phyloP scores from a whole-genome alignment of 2,113 vertebrate genomes.

The Notothenia rossii region DNA sequence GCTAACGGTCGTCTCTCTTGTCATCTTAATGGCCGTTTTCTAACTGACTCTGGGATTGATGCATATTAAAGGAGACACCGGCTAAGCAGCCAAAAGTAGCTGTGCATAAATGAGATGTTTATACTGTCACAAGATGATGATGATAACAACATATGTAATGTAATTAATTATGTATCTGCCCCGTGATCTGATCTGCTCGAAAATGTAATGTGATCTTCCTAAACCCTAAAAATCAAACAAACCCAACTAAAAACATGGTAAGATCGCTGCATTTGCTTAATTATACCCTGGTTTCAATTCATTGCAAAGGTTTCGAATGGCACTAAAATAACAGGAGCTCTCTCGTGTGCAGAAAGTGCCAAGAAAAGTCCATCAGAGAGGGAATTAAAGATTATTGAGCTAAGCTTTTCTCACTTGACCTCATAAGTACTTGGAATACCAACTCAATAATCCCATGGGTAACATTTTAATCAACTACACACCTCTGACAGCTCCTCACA shows the following conservation, averaged over 20 bases:
- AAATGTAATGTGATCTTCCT: no score
- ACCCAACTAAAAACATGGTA: no score
- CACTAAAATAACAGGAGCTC: slow-evolving; percentile 42
- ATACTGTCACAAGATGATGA: slow-evolving; percentile 9
- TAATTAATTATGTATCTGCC: no score
- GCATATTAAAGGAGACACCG: neutral
- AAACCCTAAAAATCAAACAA: no score
- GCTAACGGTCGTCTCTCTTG: slow-evolving; percentile 12
- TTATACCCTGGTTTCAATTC: no score
- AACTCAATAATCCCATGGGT: slow-evolving; percentile 69
- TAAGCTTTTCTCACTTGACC: slow-evolving; percentile 74
- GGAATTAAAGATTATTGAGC: slow-evolving; percentile 77
- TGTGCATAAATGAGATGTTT: slow-evolving; percentile 5
- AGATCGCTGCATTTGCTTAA: neutral
- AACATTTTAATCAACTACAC: slow-evolving; percentile 68
- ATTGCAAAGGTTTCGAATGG: neutral
- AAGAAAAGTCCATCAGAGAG: slow-evolving; percentile 68
- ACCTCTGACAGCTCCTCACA: slow-evolving; percentile 55
- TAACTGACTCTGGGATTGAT: neutral
- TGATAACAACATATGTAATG: neutral
- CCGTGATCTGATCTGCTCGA: no score
- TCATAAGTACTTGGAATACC: slow-evolving; percentile 68
- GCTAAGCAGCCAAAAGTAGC: neutral
- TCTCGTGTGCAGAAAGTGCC: slow-evolving; percentile 48
- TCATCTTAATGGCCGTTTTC: no score